These are phyloP conservation scores for Stenodera caucasica DNA, from an alignment of 2,888 invertebrate species.

Conservation along the genomic window DNA sequence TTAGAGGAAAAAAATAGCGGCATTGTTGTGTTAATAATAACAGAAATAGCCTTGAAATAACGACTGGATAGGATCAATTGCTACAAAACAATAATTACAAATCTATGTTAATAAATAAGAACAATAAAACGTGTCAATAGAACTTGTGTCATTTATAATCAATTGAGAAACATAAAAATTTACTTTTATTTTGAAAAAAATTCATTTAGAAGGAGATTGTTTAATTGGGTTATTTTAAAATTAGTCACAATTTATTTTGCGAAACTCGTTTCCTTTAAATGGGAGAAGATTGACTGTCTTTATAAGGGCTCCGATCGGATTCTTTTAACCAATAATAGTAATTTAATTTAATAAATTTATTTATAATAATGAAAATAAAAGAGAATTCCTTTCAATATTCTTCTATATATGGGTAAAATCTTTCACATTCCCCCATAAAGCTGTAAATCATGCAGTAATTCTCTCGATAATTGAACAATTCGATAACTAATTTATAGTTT, in stretches of 20 bases:
- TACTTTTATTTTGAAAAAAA: no score
- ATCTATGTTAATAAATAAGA: slow-evolving; percentile 11
- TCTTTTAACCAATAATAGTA: slow-evolving; percentile 9
- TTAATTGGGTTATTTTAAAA: slow-evolving; percentile 15
- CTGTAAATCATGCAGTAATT: no score
- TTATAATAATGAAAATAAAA: no score
- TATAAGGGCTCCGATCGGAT: slow-evolving; percentile 14
- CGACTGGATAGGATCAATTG: slow-evolving; percentile 7
- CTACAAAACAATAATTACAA: slow-evolving; percentile 10
- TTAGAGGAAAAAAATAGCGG: background rate
- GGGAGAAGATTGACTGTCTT: slow-evolving; percentile 8
- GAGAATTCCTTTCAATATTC: no score
- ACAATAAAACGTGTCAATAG: slow-evolving; percentile 11
- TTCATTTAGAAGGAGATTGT: no score
- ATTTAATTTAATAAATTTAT: background rate
- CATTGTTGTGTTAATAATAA: slow-evolving; percentile 6
- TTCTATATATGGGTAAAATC: background rate
- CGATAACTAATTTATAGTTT: no score
- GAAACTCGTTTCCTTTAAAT: slow-evolving; percentile 21
- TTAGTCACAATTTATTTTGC: background rate
- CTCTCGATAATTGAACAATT: no score
- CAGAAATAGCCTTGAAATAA: slow-evolving; percentile 5
- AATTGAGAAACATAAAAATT: no score
- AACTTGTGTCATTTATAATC: background rate
- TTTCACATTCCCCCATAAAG: background rate